Percentiles rank a stretch among this genome's conserved stretches.
These are phyloP conservation scores for Drosophila mayaguana DNA, from an alignment of 2,888 invertebrate species.

Conservation along the genomic window DNA sequence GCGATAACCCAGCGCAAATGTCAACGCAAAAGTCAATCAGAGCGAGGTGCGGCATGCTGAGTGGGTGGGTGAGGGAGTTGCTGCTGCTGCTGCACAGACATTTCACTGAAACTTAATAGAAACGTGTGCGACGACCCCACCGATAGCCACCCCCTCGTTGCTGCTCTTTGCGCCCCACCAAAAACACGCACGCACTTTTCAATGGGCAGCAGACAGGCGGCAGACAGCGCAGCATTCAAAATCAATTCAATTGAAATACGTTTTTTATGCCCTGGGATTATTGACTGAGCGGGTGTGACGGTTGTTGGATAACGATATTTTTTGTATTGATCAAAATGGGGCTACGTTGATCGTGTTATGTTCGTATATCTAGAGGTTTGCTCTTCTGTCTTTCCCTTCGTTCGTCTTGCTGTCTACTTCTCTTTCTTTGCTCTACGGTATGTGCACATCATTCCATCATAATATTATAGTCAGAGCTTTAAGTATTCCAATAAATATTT, in stretches of 20 bases:
- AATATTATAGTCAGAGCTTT: too few relatives aligned
- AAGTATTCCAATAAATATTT: too few relatives aligned
- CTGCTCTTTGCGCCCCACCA: not conserved
- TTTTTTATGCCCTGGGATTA: constrained; percentile 23
- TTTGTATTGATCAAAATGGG: not conserved
- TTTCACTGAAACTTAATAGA: constrained; percentile 50
- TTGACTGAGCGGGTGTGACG: not conserved
- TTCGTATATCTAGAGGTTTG: not conserved
- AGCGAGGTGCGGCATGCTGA: constrained; percentile 21
- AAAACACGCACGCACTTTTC: constrained; percentile 72
- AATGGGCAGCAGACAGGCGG: constrained; percentile 66
- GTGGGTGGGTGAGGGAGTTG: not conserved
- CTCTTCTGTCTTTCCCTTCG: not conserved
- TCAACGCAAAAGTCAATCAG: constrained; percentile 79
- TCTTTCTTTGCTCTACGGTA: too few relatives aligned
- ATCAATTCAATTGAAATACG: constrained; percentile 80
- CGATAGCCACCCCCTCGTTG: not conserved
- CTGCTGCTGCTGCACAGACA: constrained; percentile 14
- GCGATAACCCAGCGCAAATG: constrained; percentile 62
- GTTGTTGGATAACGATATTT: not conserved
- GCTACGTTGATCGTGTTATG: not conserved
- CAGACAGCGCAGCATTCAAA: constrained; percentile 74
- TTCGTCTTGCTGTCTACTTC: too few relatives aligned
- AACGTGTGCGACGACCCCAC: constrained; percentile 29
- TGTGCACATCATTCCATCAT: too few relatives aligned